Conservation (phyloP, 2,888 invertebrate species). For the Harpalus rubripes region DNA sequence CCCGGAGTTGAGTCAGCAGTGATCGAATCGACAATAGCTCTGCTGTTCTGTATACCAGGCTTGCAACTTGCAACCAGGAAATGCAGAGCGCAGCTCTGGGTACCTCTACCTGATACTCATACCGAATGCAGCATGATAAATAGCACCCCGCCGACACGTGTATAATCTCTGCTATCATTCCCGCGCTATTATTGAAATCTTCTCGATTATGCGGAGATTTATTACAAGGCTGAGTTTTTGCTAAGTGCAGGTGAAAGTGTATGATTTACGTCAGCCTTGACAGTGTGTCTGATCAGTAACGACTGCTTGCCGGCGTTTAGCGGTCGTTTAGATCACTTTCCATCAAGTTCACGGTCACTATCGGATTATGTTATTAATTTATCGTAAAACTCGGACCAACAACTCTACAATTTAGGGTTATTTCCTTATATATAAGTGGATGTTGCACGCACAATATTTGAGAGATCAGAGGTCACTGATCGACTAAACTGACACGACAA, state of each 20-base stretch:
- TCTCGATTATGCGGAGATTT: slow-evolving; percentile 56
- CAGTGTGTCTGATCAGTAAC: slow-evolving; percentile 56
- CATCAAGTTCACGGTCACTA: slow-evolving; percentile 42
- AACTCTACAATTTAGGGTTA: not conserved
- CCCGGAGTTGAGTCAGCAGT: not conserved
- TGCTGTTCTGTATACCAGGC: not conserved
- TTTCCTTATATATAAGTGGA: not conserved
- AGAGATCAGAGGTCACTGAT: not conserved
- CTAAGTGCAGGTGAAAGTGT: slow-evolving; percentile 57
- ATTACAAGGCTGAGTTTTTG: slow-evolving; percentile 17
- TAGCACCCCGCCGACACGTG: slow-evolving; percentile 17
- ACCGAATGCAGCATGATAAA: slow-evolving; percentile 40
- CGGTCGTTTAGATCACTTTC: slow-evolving; percentile 43
- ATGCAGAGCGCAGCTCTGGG: slow-evolving; percentile 5
- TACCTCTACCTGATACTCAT: not conserved
- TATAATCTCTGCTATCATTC: slow-evolving; percentile 26
- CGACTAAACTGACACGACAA: not conserved
- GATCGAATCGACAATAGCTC: not conserved
- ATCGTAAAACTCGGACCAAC: slow-evolving; percentile 3
- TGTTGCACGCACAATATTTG: not conserved
- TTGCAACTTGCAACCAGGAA: slow-evolving; percentile 19
- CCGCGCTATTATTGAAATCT: slow-evolving; percentile 56
- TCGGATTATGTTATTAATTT: slow-evolving; percentile 60
- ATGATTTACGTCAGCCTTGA: slow-evolving; percentile 47
- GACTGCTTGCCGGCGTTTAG: slow-evolving; percentile 42